Conservation (phyloP, 2,113 vertebrate species). For the Cebidichthys violaceus region DNA sequence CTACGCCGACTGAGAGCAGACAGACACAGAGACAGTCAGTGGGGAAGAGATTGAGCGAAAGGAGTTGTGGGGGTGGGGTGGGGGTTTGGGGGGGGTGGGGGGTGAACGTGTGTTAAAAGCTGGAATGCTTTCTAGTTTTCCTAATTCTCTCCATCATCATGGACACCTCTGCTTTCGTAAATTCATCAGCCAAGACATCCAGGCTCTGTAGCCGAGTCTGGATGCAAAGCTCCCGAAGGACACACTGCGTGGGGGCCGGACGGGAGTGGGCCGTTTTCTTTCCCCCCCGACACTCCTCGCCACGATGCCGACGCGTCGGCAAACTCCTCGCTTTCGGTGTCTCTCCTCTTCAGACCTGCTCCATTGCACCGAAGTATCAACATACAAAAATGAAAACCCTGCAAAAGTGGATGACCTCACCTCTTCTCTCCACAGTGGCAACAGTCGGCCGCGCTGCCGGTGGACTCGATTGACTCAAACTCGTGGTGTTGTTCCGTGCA, state of each 20-base stretch:
- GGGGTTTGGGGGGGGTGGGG: constrained; percentile 21
- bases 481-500: constrained; percentile 73
- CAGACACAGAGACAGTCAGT: constrained; percentile 52
- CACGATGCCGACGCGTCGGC: constrained; percentile 56
- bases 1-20: constrained; percentile 91
- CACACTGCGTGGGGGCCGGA: constrained; percentile 53
- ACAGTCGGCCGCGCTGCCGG: constrained; percentile 48
- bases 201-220: constrained; percentile 65
- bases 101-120: constrained; percentile 62
- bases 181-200: constrained; percentile 67
- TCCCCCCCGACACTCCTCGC: constrained; percentile 29
- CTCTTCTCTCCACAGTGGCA: constrained; percentile 61
- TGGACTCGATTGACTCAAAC: constrained; percentile 68
- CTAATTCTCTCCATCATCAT: constrained; percentile 79
- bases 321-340: constrained; percentile 67
- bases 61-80: constrained; percentile 44
- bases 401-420: constrained; percentile 67
- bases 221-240: constrained; percentile 67
- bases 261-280: constrained; percentile 33
- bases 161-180: constrained; percentile 76
- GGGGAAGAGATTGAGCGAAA: constrained; percentile 51
- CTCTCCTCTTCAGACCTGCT: constrained; percentile 66
- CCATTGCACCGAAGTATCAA: constrained; percentile 71
- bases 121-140: constrained; percentile 76
- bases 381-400: constrained; percentile 63